Conservation (phyloP, 2,888 invertebrate species). For the Euphydryas editha region DNA sequence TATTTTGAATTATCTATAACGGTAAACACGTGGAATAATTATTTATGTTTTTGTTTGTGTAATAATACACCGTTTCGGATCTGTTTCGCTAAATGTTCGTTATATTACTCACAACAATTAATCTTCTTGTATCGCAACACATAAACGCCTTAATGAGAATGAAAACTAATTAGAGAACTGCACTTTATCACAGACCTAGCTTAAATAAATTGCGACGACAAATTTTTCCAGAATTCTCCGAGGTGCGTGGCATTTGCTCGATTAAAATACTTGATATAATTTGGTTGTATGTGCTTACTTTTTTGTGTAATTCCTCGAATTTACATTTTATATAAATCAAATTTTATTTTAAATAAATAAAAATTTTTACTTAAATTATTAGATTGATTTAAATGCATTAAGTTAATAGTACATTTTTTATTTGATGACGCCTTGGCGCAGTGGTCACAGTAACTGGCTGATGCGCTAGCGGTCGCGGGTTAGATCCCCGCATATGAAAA, state of each 20-base stretch:
- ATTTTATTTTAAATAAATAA: no score
- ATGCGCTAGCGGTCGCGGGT: no score
- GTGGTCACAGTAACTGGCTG: no score
- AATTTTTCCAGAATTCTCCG: slow-evolving; percentile 1
- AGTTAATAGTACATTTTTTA: no score
- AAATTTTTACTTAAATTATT: no score
- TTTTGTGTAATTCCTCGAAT: background rate
- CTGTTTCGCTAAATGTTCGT: background rate
- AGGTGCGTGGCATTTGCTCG: background rate
- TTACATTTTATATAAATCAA: no score
- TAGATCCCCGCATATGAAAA: no score
- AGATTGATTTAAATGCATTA: no score
- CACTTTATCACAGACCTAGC: slow-evolving; percentile 10
- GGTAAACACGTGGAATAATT: background rate
- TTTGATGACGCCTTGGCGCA: no score
- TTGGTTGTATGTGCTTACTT: slow-evolving; percentile 5
- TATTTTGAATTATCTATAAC: no score
- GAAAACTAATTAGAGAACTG: slow-evolving; percentile 25
- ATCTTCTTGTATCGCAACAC: slow-evolving; percentile 9
- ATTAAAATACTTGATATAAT: slow-evolving; percentile 15
- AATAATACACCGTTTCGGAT: background rate
- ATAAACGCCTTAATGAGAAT: slow-evolving; percentile 19
- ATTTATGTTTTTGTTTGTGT: background rate
- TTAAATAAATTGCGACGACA: slow-evolving; percentile 3
- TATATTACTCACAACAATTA: background rate